Conservation (phyloP, 2,113 vertebrate genomes). For the Notarius lentiginosus region DNA sequence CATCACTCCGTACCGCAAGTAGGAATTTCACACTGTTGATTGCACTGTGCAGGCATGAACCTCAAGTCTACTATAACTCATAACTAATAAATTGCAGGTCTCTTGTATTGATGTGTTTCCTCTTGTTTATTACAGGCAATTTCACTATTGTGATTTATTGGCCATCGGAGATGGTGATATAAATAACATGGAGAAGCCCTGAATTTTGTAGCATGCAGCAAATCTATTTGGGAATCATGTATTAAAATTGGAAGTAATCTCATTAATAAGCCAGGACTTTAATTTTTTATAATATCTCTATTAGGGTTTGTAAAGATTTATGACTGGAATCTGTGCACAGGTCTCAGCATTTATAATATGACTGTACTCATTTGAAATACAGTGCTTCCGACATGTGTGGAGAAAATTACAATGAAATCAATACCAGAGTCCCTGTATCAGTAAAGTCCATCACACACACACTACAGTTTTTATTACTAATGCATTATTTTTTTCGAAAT, state of each 20-base stretch:
- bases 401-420: background rate
- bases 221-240: background rate
- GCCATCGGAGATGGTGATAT: background rate
- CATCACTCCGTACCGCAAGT: background rate
- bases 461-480: background rate
- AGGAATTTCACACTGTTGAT: background rate
- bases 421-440: background rate
- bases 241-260: background rate
- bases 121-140: conserved; percentile 3
- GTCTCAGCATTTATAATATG: background rate
- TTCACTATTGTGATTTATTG: background rate
- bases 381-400: background rate
- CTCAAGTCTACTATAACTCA: background rate
- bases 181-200: background rate
- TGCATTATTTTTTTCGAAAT: background rate
- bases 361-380: background rate
- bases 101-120: background rate
- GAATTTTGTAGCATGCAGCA: conserved; percentile 8
- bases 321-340: background rate
- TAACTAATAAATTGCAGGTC: conserved; percentile 1
- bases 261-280: conserved; percentile 10
- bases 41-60: background rate
- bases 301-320: conserved; percentile 10
- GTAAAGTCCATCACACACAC: background rate
- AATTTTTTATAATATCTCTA: background rate